Percentiles rank a stretch among this genome's conserved stretches.
Evolutionary conservation across 2,888 invertebrate genomes (phyloP).

Genomic region (Thera obeliscata): DNA sequence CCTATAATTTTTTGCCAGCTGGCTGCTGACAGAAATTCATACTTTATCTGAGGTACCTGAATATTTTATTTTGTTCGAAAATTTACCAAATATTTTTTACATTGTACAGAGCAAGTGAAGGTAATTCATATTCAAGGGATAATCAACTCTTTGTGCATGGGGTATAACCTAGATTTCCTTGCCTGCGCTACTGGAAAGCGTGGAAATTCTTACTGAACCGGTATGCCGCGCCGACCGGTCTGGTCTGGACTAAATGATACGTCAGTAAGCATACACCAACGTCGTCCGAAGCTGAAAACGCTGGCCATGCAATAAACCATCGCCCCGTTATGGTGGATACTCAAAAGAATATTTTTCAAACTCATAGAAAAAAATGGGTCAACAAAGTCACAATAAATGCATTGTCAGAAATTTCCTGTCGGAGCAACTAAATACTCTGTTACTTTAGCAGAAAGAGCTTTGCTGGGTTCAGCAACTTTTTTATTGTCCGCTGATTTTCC

Average conservation of each 20-base stretch:
- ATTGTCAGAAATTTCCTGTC: too few relatives aligned
- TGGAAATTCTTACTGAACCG: slow-evolving; percentile 69
- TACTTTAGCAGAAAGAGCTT: too few relatives aligned
- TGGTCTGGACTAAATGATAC: slow-evolving; percentile 48
- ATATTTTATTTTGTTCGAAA: background rate
- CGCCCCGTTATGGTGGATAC: background rate
- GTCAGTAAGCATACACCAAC: slow-evolving; percentile 8
- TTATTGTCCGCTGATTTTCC: too few relatives aligned
- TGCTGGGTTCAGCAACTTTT: too few relatives aligned
- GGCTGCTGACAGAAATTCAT: too few relatives aligned
- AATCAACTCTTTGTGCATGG: slow-evolving; percentile 1
- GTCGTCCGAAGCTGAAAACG: slow-evolving; percentile 30
- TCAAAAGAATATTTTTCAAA: too few relatives aligned
- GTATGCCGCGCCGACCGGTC: slow-evolving; percentile 68
- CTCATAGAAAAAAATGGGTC: too few relatives aligned
- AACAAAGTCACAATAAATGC: too few relatives aligned
- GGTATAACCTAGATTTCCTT: slow-evolving; percentile 7
- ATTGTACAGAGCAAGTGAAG: background rate
- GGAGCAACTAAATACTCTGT: too few relatives aligned
- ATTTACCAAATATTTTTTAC: background rate
- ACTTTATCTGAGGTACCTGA: too few relatives aligned
- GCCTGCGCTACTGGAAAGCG: slow-evolving; percentile 59
- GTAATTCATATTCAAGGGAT: slow-evolving; percentile 2
- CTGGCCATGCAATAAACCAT: background rate
- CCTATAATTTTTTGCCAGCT: too few relatives aligned